These are phyloP conservation scores for Limnephilus auricula DNA, from an alignment of 2,888 invertebrate species.

Conservation along the genomic window DNA sequence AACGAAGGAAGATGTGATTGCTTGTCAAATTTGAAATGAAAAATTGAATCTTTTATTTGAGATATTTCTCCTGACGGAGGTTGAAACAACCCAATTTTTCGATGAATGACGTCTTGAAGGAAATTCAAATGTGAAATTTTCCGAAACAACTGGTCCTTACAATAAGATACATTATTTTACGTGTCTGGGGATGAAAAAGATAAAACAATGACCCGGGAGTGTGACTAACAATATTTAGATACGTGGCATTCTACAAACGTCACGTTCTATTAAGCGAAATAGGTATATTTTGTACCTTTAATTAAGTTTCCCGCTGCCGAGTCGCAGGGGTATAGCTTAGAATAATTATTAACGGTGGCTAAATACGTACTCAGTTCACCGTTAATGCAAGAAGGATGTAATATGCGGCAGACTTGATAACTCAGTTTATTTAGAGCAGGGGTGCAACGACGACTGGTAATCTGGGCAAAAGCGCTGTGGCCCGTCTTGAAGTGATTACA, in stretches of 20 bases:
- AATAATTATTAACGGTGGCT: background rate
- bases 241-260: background rate
- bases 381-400: background rate
- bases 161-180: background rate
- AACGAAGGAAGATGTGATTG: too few species aligned
- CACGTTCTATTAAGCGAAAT: background rate
- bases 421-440: background rate
- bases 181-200: background rate
- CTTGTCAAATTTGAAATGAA: too few species aligned
- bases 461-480: too few species aligned
- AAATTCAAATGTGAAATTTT: too few species aligned
- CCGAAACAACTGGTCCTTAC: too few species aligned
- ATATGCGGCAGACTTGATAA: background rate
- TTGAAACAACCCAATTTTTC: too few species aligned
- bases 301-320: background rate
- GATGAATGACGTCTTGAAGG: too few species aligned
- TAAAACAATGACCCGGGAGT: background rate
- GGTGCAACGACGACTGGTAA: background rate
- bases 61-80: too few species aligned
- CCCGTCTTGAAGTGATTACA: too few species aligned
- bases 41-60: too few species aligned
- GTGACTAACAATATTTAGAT: background rate
- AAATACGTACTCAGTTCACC: background rate
- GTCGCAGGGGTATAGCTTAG: background rate
- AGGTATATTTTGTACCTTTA: background rate